phyloP scores from a whole-genome alignment of 2,797 vertebrate genomes.

The Malacoctenus gilli region DNA sequence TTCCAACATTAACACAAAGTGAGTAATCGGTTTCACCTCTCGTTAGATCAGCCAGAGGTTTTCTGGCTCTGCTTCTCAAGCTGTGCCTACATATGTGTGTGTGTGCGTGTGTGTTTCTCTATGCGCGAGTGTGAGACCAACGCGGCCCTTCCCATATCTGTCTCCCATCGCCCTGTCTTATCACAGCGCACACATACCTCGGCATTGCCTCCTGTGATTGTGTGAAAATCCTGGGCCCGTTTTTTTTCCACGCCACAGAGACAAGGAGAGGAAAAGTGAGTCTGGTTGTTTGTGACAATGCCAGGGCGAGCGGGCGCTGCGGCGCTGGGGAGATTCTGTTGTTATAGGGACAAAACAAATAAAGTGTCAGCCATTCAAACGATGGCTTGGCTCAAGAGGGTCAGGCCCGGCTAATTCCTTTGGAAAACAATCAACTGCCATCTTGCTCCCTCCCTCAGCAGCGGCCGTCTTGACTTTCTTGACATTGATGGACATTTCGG shows the following conservation, averaged over 20 bases:
- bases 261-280: conserved; percentile 78
- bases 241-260: conserved; percentile 65
- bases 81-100: conserved; percentile 36
- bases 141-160: conserved; percentile 75
- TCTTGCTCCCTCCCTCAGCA: conserved; percentile 56
- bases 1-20: conserved; percentile 43
- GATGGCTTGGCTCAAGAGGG: conserved; percentile 73
- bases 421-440: conserved; percentile 77
- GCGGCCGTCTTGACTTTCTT: conserved; percentile 56
- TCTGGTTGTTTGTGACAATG: conserved; percentile 76
- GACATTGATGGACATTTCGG: conserved; percentile 54
- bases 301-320: conserved; percentile 54
- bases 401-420: conserved; percentile 71
- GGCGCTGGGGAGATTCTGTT: conserved; percentile 72
- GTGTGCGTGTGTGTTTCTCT: conserved; percentile 29
- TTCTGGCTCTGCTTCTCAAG: conserved; percentile 24
- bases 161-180: conserved; percentile 78
- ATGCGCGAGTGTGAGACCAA: conserved; percentile 60
- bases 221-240: conserved; percentile 74
- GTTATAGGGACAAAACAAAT: conserved; percentile 79
- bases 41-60: conserved; percentile 28
- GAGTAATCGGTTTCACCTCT: conserved; percentile 21
- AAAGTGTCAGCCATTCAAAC: conserved; percentile 76
- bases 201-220: conserved; percentile 83
- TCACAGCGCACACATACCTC: conserved; percentile 78